Percentiles rank a stretch among this genome's conserved stretches.
Evolutionary conservation across 2,888 invertebrate genomes (phyloP).

Genomic region (Machimus atricapillus): DNA sequence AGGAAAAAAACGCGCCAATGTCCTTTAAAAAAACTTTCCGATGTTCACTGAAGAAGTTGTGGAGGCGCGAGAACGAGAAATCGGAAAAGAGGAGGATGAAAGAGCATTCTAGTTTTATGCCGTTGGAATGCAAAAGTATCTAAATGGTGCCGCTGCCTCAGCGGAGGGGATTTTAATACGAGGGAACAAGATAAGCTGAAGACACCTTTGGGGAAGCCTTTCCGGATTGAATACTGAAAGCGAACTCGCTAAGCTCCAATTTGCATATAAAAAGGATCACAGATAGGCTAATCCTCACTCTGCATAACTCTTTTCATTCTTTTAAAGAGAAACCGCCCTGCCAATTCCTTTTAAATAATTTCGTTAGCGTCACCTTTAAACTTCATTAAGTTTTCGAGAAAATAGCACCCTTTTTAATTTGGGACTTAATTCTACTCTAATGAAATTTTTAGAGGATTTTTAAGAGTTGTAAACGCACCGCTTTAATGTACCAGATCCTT

Average conservation of each 20-base stretch:
- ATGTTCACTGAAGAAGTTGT: neutral
- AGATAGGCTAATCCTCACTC: neutral
- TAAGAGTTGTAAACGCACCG: neutral
- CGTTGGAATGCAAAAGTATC: neutral
- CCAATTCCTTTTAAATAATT: neutral
- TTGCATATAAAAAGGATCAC: constrained; percentile 31
- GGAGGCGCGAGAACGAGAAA: neutral
- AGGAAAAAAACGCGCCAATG: constrained; percentile 11
- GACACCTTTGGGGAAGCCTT: neutral
- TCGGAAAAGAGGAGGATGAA: neutral
- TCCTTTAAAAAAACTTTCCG: constrained; percentile 18
- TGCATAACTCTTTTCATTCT: neutral
- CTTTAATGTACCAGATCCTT: neutral
- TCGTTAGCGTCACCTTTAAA: neutral
- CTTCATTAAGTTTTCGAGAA: neutral
- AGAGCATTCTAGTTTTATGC: constrained; percentile 1
- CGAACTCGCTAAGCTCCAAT: neutral
- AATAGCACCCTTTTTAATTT: neutral
- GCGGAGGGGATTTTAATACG: neutral
- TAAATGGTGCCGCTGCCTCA: neutral
- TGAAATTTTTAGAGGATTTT: neutral
- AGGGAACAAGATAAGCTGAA: neutral
- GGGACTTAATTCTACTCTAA: neutral
- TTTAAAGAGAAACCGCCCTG: neutral
- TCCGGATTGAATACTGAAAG: neutral